A percentile compares a stretch with the other conserved stretches of the same genome.
phyloP scores from a whole-genome alignment of 2,797 vertebrate species.

The Pyrocephalus nanus region DNA sequence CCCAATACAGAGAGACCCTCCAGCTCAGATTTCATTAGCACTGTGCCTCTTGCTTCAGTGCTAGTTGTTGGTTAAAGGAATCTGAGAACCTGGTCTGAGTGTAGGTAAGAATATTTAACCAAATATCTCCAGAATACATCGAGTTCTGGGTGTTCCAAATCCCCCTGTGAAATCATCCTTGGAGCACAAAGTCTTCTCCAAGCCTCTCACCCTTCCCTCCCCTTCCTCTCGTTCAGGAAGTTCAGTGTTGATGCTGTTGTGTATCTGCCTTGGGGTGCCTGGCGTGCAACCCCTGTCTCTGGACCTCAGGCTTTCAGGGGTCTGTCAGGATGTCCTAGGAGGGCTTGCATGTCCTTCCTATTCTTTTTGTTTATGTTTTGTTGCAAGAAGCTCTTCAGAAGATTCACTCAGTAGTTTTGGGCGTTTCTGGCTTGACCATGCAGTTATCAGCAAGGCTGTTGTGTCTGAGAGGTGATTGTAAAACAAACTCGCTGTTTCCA shows the following conservation, averaged over 20 bases:
- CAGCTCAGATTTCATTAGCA: neutral
- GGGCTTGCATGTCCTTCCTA: neutral
- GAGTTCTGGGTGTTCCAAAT: neutral
- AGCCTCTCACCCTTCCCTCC: neutral
- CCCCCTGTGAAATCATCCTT: neutral
- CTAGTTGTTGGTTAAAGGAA: neutral
- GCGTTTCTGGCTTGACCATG: neutral
- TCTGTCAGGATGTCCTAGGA: neutral
- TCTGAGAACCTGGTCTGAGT: neutral
- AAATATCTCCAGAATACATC: neutral
- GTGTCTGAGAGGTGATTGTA: neutral
- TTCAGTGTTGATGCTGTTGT: rapidly evolving
- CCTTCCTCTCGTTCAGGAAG: neutral
- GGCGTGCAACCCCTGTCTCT: neutral
- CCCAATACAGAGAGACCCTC: neutral
- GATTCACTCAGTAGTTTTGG: neutral
- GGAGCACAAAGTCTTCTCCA: neutral
- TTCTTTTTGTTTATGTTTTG: neutral
- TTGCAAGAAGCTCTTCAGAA: neutral
- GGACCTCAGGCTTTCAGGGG: neutral
- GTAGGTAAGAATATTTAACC: neutral
- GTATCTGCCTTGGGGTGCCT: neutral
- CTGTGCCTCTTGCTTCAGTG: neutral
- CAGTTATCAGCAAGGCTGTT: neutral
- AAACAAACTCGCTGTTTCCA: neutral